phyloP scores from a whole-genome alignment of 2,113 vertebrate genomes.

The Gadus macrocephalus region DNA sequence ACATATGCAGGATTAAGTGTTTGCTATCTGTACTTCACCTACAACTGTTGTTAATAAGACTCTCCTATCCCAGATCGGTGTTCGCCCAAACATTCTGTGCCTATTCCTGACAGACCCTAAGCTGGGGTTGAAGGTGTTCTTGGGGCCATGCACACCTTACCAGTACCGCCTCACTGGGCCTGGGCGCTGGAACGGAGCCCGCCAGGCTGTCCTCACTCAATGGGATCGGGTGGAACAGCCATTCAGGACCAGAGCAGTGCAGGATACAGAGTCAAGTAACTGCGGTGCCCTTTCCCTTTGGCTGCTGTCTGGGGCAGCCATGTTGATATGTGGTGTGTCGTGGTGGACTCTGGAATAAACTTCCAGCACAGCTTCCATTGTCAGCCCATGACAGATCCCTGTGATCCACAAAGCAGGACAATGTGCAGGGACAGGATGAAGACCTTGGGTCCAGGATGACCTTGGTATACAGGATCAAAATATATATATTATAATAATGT shows the following conservation, averaged over 20 bases:
- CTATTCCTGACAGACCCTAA: slow-evolving; percentile 79
- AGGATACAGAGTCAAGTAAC: slow-evolving; percentile 14
- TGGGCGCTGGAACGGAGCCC: slow-evolving; percentile 81
- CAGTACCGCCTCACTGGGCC: slow-evolving; percentile 86
- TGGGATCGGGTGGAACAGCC: slow-evolving; percentile 79
- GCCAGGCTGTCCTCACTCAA: slow-evolving; percentile 81
- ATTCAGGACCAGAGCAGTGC: slow-evolving; percentile 73
- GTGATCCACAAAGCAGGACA: no score
- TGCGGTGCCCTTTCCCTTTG: slow-evolving; percentile 6
- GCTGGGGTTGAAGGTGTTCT: slow-evolving; percentile 75
- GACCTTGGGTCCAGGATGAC: no score
- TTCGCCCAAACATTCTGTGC: slow-evolving; percentile 68
- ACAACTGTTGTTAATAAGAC: no score
- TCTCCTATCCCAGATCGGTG: slow-evolving; percentile 61
- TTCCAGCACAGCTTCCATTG: no score
- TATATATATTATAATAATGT: no score
- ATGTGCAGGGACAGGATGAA: no score
- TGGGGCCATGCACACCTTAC: slow-evolving; percentile 86
- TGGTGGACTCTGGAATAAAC: slow-evolving; percentile 13
- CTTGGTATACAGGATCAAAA: no score
- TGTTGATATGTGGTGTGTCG: slow-evolving; percentile 44
- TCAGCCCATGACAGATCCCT: no score
- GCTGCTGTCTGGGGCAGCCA: slow-evolving; percentile 31
- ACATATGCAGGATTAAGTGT: no score
- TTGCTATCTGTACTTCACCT: no score